A percentile compares a stretch with the other conserved stretches of the same genome.
phyloP scores from a whole-genome alignment of 2,888 invertebrate genomes.

The Asteroscopus sphinx region DNA sequence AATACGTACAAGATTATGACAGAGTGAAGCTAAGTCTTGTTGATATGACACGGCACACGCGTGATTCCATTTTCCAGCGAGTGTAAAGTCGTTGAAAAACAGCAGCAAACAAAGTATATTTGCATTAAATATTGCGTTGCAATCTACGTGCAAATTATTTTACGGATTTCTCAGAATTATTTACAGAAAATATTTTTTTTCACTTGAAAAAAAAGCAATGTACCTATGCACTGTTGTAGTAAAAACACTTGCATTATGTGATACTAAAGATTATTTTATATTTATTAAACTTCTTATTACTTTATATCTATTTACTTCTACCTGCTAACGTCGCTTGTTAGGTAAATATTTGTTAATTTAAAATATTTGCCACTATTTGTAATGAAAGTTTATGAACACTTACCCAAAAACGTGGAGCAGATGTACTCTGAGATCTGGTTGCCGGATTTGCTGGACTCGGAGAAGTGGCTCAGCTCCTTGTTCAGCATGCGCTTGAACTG shows the following conservation, averaged over 20 bases:
- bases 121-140: background rate
- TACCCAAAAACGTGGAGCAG: constrained; percentile 99
- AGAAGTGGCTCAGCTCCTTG: constrained; percentile 99
- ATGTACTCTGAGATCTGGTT: constrained; percentile 99
- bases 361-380: background rate
- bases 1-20: constrained; percentile 32
- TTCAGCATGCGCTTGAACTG: constrained; percentile 99
- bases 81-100: background rate
- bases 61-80: constrained; percentile 28
- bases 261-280: constrained; percentile 1
- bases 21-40: constrained; percentile 26
- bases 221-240: too few relatives aligned
- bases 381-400: constrained; percentile 76
- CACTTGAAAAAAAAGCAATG: too few relatives aligned
- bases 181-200: background rate
- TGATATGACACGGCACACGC: constrained; percentile 16
- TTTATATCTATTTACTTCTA: background rate
- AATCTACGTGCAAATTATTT: constrained; percentile 16
- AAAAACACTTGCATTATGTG: background rate
- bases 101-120: background rate
- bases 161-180: background rate
- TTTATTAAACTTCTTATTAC: background rate
- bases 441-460: constrained; percentile 99
- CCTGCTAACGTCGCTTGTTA: background rate
- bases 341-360: background rate